Evolutionary conservation across 1,140 invertebrate genomes (phyloP), one percentile per base, ranked within the genome.

Genomic region (Drosophila littoralis): DNA sequence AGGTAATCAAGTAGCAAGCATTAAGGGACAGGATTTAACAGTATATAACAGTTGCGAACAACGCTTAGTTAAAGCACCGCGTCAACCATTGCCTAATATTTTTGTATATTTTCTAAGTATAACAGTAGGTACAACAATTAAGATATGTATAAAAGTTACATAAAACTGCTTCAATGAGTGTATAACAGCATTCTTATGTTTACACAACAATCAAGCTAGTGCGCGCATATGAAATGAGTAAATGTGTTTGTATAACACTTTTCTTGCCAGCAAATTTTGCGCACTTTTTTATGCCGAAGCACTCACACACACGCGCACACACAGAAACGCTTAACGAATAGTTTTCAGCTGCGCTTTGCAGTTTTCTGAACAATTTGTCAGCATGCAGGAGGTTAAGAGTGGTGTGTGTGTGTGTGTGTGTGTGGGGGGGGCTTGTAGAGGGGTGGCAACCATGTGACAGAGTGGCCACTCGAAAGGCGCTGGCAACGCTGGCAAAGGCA

Each of bases 381-480:
- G 70, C 55, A 55, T 8, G 35, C 55, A 60, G 70, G 60, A 60
- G 64, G 64, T 60, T 68, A 54, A 48, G 33, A 48, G 7, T 8
- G 7, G 17, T 13, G 28, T n/a, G 40, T 7, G 1, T 3, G 6
- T 28, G 9, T 1, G 7, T 40, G 7, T 9, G 1, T 12, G 9
- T 13, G 13, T 8, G 12, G 33, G 43, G 13, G 22, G 15, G 5
- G 12, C 33, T 1, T 0, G 1, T 7, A 50, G 15, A 35, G 50
- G 36, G 13, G 4, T 33, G 55, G 42, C 22, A 66, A 43, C 61
- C 65, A 77, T 83, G 57, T 85, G 77, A 58, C 63, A 59, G 78
- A 85, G 81, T 81, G 81, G 74, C 74, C 70, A 86, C 81, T 81
- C 70, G 52, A 81, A 86, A 15, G 77, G 82, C 69, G 52, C 65